phyloP scores from a whole-genome alignment of 2,113 vertebrate genomes.

The Hippolais icterina region DNA sequence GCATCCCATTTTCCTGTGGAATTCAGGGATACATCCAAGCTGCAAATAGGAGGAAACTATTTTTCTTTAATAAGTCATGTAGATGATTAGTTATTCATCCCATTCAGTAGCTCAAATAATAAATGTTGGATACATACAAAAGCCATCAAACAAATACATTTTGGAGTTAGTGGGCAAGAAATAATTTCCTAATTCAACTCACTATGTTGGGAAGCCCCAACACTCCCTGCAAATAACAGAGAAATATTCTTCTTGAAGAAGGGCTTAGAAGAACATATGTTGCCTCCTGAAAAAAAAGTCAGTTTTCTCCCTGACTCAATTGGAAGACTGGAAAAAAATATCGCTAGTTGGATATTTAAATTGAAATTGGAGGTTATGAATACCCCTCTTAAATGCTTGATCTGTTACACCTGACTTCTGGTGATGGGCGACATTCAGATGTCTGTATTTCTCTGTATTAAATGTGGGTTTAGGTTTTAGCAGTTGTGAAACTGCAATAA shows the following conservation, averaged over 20 bases:
- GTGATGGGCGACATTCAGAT: neutral
- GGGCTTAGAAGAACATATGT: neutral
- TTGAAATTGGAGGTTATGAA: neutral
- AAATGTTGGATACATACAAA: neutral
- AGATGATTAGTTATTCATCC: neutral
- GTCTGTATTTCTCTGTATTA: neutral
- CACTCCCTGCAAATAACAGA: neutral
- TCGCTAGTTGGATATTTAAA: neutral
- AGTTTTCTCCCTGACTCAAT: neutral
- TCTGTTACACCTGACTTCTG: neutral
- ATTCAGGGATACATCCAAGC: neutral
- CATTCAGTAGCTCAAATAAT: neutral
- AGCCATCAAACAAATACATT: neutral
- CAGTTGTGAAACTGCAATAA: neutral
- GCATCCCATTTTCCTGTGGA: neutral
- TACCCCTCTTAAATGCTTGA: neutral
- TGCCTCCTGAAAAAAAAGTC: neutral
- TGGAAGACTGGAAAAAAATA: neutral
- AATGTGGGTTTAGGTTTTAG: neutral
- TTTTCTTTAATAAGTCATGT: neutral
- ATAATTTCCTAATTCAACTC: neutral
- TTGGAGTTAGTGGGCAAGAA: neutral
- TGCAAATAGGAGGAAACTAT: neutral
- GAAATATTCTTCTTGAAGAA: neutral
- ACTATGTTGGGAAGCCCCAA: neutral